Conservation (phyloP, 2,888 invertebrate species). For the Pristionchus mayeri region DNA sequence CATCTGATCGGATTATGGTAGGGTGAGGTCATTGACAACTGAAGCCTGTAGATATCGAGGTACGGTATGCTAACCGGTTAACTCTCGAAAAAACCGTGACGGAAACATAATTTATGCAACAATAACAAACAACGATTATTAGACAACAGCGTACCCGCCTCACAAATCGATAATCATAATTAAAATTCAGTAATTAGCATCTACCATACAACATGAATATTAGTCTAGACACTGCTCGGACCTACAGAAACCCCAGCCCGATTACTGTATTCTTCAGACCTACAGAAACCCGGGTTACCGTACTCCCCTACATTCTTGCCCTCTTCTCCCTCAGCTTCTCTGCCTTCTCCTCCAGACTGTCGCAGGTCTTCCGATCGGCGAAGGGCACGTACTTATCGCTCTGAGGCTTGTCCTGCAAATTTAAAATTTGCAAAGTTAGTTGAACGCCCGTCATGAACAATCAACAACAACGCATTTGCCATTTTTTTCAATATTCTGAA, state of each 20-base stretch:
- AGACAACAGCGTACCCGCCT: background rate
- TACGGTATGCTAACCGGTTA: too few relatives aligned
- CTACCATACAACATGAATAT: background rate
- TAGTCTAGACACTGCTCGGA: too few relatives aligned
- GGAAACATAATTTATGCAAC: background rate
- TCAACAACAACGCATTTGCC: too few relatives aligned
- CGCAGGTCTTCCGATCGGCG: conserved; percentile 62
- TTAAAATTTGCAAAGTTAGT: too few relatives aligned
- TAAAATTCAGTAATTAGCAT: too few relatives aligned
- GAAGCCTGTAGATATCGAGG: background rate
- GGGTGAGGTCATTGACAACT: background rate
- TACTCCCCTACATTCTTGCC: background rate
- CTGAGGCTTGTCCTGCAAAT: conserved; percentile 59
- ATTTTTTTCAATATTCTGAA: too few relatives aligned
- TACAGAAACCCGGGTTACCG: background rate
- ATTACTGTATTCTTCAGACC: background rate
- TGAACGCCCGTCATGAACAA: too few relatives aligned
- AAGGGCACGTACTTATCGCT: conserved; percentile 61
- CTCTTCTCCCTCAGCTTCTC: conserved; percentile 58
- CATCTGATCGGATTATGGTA: background rate
- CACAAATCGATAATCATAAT: background rate
- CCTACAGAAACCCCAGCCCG: background rate
- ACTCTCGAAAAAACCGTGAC: too few relatives aligned
- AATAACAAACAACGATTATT: background rate
- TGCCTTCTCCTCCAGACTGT: conserved; percentile 63